Conservation (phyloP, 2,888 invertebrate genomes). For the Muscina levida region DNA sequence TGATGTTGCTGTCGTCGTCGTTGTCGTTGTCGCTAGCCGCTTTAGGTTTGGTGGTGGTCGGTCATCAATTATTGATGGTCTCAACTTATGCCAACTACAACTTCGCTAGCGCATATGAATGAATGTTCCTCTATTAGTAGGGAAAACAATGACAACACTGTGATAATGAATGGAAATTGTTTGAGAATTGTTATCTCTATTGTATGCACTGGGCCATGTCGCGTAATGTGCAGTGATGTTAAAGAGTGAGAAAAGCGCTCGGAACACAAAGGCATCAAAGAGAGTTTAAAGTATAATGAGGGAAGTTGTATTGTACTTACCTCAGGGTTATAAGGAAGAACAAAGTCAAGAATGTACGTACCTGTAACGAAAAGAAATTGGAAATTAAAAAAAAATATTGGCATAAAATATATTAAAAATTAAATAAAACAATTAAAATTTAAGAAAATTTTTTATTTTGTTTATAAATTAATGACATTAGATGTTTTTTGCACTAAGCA, state of each 20-base stretch:
- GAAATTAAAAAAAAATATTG: background rate
- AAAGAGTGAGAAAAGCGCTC: too few species aligned
- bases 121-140: background rate
- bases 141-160: slow-evolving; percentile 30
- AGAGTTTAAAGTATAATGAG: too few species aligned
- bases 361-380: background rate
- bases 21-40: slow-evolving; percentile 2
- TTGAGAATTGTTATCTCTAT: slow-evolving; percentile 39
- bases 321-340: too few species aligned
- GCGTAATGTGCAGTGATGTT: background rate
- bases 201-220: slow-evolving; percentile 34
- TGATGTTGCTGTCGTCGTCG: slow-evolving; percentile 20
- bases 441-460: too few species aligned
- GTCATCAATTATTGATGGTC: slow-evolving; percentile 41
- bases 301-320: background rate
- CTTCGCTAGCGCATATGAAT: background rate
- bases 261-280: too few species aligned
- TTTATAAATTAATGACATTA: too few species aligned
- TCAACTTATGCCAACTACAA: background rate
- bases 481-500: too few species aligned
- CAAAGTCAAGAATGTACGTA: background rate
- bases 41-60: slow-evolving; percentile 15
- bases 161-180: slow-evolving; percentile 54
- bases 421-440: too few species aligned
- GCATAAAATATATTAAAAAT: too few species aligned